A percentile compares a stretch with the other conserved stretches of the same genome.
Conservation (phyloP, 2,113 vertebrate species). For the Pseudonaja textilis region DNA sequence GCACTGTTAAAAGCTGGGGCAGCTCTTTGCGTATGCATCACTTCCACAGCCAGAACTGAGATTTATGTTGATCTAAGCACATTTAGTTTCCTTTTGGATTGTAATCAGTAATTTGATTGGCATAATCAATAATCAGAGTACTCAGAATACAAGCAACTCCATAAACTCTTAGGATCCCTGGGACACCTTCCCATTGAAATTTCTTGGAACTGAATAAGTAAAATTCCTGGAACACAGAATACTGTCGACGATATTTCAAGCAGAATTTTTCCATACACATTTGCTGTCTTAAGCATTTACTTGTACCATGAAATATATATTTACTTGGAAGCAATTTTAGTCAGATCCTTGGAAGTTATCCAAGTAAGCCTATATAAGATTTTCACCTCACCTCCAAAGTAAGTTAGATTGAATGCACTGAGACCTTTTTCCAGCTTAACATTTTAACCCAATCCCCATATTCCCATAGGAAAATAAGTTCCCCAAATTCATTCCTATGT, state of each 20-base stretch:
- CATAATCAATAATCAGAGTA: neutral
- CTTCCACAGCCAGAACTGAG: neutral
- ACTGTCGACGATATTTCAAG: neutral
- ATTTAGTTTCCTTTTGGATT: neutral
- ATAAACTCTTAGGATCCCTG: neutral
- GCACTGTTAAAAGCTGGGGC: neutral
- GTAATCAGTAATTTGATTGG: neutral
- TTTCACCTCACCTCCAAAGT: neutral
- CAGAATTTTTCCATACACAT: neutral
- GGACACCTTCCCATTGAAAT: neutral
- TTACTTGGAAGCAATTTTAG: neutral
- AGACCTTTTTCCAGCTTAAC: neutral
- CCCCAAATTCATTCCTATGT: neutral
- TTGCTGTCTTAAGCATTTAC: neutral
- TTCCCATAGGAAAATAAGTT: neutral
- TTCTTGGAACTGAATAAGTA: neutral
- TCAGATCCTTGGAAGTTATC: no score
- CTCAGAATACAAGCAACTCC: neutral
- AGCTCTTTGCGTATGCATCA: neutral
- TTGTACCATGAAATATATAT: neutral
- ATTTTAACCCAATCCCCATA: neutral
- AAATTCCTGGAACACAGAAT: neutral
- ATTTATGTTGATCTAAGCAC: neutral
- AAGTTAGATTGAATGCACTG: neutral
- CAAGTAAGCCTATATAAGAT: neutral